Evolutionary conservation across 2,113 vertebrate species (phyloP), one percentile per base, ranked within the genome.

Genomic region (Choloepus hoffmanni): DNA sequence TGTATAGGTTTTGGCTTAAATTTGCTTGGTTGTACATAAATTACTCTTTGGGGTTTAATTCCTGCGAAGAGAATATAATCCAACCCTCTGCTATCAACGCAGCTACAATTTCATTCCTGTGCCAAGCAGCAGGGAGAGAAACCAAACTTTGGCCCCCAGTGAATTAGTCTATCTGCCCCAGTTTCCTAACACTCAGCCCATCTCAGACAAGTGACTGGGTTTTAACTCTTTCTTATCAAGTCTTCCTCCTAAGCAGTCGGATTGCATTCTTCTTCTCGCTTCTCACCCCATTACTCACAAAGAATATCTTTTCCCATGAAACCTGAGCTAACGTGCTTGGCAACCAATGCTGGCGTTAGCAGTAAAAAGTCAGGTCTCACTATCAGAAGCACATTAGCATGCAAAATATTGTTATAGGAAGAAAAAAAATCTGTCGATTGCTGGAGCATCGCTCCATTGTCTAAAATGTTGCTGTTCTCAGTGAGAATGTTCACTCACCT

Each of bases 81-180:
- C 92, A 95, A 97, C 77, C 93, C 97, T 82, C 94, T 95, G 95
- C 77, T 63, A 96, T 73, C 91, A 97, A 97, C 30, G 14, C 74
- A 96, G 93, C 81, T 81, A 96, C 95, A 88, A 95, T 97, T 98
- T 94, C 84, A 95, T 89, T 85, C 86, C 96, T 84, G 96, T 95
- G 94, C 96, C 79, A 86, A 82, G 89, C 16, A 97, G 92, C 96
- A 95, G 77, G 63, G 77, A 95, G 97, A 97, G 95, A 98, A 98
- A 98, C 96, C 96, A 97, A 98, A 98, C 77, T 88, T 97, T 96
- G 95, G 92, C 97, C 97, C 97, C 98, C 96, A 85, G 95, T 96
- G 96, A 84, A 95, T 98, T 97, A 86, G 93, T 98, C 95, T 97
- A 90, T 93, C 96, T 92, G 93, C 89, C 97, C 94, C 97, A 3